A percentile compares a stretch with the other conserved stretches of the same genome.
These are phyloP conservation scores for Pristionchus exspectatus DNA, from an alignment of 2,888 invertebrate genomes.

Conservation along the genomic window DNA sequence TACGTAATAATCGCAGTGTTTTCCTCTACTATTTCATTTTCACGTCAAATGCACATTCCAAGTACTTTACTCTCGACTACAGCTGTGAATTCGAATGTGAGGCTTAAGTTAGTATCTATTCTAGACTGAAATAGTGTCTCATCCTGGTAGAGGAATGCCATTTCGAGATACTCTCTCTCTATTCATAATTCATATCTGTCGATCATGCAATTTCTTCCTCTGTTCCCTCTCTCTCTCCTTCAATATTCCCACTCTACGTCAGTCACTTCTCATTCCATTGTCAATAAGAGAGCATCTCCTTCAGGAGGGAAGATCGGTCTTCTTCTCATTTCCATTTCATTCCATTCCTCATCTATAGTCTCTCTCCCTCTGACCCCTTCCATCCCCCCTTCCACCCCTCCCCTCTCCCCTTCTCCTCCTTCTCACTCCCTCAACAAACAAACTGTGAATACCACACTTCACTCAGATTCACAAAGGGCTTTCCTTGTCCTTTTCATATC, in stretches of 20 bases:
- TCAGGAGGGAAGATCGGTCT: constrained; percentile 24
- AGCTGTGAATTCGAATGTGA: constrained; percentile 35
- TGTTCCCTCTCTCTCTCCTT: background rate
- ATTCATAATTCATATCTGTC: constrained; percentile 37
- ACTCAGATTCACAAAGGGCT: constrained; percentile 34
- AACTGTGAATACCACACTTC: constrained; percentile 35
- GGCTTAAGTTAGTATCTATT: background rate
- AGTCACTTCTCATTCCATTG: background rate
- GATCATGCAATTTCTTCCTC: background rate
- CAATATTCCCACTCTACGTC: background rate
- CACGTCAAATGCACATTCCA: constrained; percentile 40
- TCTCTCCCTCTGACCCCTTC: constrained; percentile 7
- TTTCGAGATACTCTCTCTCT: background rate
- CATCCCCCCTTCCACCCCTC: background rate
- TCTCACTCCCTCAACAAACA: constrained; percentile 36
- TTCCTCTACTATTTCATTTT: constrained; percentile 14
- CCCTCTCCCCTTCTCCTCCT: background rate
- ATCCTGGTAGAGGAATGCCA: background rate
- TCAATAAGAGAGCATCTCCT: constrained; percentile 16
- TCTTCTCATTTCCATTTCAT: constrained; percentile 44
- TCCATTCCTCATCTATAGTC: constrained; percentile 23
- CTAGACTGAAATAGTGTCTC: constrained; percentile 12
- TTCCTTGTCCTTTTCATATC: constrained; percentile 34
- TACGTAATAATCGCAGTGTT: constrained; percentile 28
- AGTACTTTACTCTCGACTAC: constrained; percentile 23